A percentile compares a stretch with the other conserved stretches of the same genome.
phyloP scores from a whole-genome alignment of 2,113 vertebrate species.

The Puffinus mauretanicus region DNA sequence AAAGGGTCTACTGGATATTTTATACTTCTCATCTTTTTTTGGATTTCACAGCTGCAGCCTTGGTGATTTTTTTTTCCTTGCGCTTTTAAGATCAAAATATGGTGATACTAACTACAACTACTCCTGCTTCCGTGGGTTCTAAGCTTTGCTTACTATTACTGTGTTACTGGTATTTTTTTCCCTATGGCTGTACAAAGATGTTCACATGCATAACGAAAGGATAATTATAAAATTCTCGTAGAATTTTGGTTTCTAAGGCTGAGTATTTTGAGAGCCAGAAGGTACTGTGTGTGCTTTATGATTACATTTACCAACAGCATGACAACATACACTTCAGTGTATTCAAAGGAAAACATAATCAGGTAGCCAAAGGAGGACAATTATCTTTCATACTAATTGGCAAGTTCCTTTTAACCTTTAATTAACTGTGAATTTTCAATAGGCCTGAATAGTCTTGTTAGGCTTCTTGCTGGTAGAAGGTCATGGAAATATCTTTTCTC shows the following conservation, averaged over 20 bases:
- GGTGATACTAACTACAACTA: not conserved
- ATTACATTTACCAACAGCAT: constrained; percentile 51
- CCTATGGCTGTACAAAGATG: not conserved
- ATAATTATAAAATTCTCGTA: not conserved
- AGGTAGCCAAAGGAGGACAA: constrained; percentile 70
- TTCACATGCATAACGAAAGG: not conserved
- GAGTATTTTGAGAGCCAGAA: constrained; percentile 44
- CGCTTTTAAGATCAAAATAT: not conserved
- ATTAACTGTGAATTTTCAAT: constrained; percentile 75
- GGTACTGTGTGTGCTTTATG: constrained; percentile 22
- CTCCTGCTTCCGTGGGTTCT: not conserved
- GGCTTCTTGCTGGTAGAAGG: constrained; percentile 69
- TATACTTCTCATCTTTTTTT: not conserved
- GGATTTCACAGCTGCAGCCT: not conserved
- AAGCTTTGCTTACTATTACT: not conserved
- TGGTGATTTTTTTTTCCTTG: not conserved
- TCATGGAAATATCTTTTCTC: constrained; percentile 58
- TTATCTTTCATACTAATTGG: constrained; percentile 76
- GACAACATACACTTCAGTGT: constrained; percentile 51
- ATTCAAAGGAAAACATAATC: constrained; percentile 66
- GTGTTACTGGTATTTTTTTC: not conserved
- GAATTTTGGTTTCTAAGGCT: constrained; percentile 35
- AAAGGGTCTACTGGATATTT: not conserved
- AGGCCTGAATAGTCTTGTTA: constrained; percentile 47
- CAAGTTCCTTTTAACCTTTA: constrained; percentile 76